Evolutionary conservation across 2,113 vertebrate species (phyloP), one percentile per base, ranked within the genome.

Genomic region (Atherinomorus stipes): DNA sequence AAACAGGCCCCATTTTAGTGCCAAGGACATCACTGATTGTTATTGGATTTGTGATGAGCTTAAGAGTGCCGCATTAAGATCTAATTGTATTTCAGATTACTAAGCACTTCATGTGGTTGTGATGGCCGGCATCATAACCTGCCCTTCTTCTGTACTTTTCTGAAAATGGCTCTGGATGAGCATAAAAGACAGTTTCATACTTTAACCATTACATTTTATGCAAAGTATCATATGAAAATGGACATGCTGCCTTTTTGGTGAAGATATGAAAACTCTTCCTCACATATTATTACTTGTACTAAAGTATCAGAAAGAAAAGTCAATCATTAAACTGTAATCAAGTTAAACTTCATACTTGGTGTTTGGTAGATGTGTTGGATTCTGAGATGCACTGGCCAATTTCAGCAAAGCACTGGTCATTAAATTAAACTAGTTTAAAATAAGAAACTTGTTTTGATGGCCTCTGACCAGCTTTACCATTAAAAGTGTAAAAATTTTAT

Each of bases 11-110:
- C 87, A 85, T 92, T 87, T 90, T 82, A 76, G 82, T 51, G 19
- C 84, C 93, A 94, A 94, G 92, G 93, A 92, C 93, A 89, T 72
- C 64, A 16, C 86, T 90, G 93, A 94, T 91, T 89, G 90, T 74
- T 92, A 93, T 93, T 93, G 93, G 91, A 90, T 91, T 93, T 92
- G 85, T 80, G 91, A 90, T 91, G 88, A 91, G 85, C 81, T 86
- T 85, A 90, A 91, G 86, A 79, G 82, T 85, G 80, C 76, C 2
- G 74, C 85, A 90, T 92, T 90, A 91, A 89, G 83, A 81, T 71
- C 84, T 90, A 91, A 94, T 92, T 92, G 90, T 82, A 70, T 85
- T 84, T 71, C 70, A 84, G 88, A 90, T 92, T 88, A 88, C 74
- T 18, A 62, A 76, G 63, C 69, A 61, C 69, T 86, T 80, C 49